Conservation (phyloP, 2,888 invertebrate genomes). For the Lithophane leautieri region DNA sequence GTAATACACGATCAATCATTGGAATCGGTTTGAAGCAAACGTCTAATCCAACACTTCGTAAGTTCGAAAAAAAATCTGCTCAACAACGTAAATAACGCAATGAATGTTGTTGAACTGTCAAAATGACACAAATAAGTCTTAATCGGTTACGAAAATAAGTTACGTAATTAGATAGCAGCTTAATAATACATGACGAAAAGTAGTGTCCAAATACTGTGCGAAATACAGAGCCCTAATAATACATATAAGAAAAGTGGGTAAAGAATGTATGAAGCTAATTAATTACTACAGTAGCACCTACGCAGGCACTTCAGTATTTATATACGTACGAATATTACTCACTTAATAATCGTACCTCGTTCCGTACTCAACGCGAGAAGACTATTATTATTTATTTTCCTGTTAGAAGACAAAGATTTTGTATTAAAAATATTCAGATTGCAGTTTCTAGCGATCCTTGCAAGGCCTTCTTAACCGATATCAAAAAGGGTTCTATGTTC, state of each 20-base stretch:
- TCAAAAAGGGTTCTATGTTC: too few species aligned
- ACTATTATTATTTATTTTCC: neutral
- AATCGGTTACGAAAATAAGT: too few species aligned
- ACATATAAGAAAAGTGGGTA: slow-evolving; percentile 19
- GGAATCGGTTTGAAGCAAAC: too few species aligned
- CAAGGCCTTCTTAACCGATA: neutral
- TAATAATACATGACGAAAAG: neutral
- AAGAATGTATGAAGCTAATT: slow-evolving; percentile 19
- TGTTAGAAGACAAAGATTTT: neutral
- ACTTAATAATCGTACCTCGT: neutral
- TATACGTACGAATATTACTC: neutral
- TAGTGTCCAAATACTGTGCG: neutral
- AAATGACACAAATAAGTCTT: too few species aligned
- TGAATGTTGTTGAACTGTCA: too few species aligned
- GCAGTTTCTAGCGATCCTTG: neutral
- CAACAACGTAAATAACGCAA: too few species aligned
- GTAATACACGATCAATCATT: too few species aligned
- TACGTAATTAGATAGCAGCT: too few species aligned
- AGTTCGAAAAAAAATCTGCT: too few species aligned
- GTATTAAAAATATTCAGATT: neutral
- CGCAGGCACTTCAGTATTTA: neutral
- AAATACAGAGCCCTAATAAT: slow-evolving; percentile 8
- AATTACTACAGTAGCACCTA: slow-evolving; percentile 5
- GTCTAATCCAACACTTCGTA: too few species aligned
- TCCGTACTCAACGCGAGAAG: neutral